Base-by-base conservation (phyloP, 2,888 invertebrate species). In the Calliphora vomitoria region DNA sequence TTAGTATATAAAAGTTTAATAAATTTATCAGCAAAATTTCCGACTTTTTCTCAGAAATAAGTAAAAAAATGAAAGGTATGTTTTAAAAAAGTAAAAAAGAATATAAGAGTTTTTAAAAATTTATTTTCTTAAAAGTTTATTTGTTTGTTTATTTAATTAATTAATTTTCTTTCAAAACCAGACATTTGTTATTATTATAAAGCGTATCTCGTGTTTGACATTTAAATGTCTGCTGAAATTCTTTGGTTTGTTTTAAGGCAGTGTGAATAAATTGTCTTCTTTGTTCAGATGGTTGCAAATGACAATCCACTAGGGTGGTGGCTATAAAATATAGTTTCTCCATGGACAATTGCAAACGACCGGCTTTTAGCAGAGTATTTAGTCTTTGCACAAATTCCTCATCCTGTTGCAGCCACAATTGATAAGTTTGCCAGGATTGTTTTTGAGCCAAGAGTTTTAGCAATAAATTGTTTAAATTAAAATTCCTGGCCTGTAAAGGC, bases 261-360 rank as follows among this genome's bases (percentile, higher is more conserved):
- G 86, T 89, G 74, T 93, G 91, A 5, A 91, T 87, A 58, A 92
- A 82, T 31, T 90, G 88, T 44, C 74, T 83, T 4, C 89, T 89
- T 1, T 91, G 90, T 74, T 88, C 90, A 0, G 69, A 85, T 13
- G 89, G 89, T 88, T 90, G 89, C 44, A 90, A 89, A 20, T 90
- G 90, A 35, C 93, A 93, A 55, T 92, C 92, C 1, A 90, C 90
- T 66, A 92, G 88, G 53, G 90, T 90, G 35, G 90, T 90, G 66
- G 90, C 92, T 18, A 92, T 89, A 41, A 92, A 93, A 62, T 91
- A 93, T 0, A 93, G 85, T 53, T 91, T 91, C 20, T 90, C 86
- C 87, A 92, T 82, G 4, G 90, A 89, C 58, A 93, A 82, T 50
- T 90, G 90, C 13, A 90, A 78, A 0, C 89, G 87, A 0, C 91